Evolutionary conservation across 2,888 invertebrate species (phyloP), one percentile per base, ranked within the genome.

Genomic region (Drosophila flavopinicola): DNA sequence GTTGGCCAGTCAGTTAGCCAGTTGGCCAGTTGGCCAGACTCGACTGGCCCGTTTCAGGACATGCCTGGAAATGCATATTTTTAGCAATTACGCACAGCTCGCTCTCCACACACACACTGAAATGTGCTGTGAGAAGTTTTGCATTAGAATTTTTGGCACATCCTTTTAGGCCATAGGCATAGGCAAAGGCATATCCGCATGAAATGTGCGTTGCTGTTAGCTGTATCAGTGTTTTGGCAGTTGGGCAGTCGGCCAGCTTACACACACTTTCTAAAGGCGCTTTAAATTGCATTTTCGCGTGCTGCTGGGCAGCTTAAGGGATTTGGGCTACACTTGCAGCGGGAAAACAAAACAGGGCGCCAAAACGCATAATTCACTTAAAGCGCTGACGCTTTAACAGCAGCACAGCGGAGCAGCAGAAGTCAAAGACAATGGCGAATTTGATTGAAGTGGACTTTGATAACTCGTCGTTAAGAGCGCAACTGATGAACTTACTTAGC

Each of bases 31-130:
- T 42, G 20, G 51, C 1, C 20, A 30, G 11, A 17, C 11, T 29
- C 17, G 7, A 10, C 10, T 5, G 4, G 20, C 7, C n/a, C 6
- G 6, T 10, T 11, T 25, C 27, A 9, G 33, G 33, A 6, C 1
- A 13, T 24, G 23, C 20, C 33, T 33, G 33, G 35, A 20, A 57
- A 30, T 71, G 69, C 63, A 70, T 69, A 64, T 68, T 54, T 48
- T 33, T 17, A 30, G 54, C 74, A 51, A 45, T 53, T 49, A 54
- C 54, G 15, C 37, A 45, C 42, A 23, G 29, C 23, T 30, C 32
- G 17, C 20, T 27, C 51, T 27, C 37, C 32, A 0, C 33, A 27
- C 23, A 23, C n/a, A 30, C 38, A 15, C 29, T 37, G 3, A 33
- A 9, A 23, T 27, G 29, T 10, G 7, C 30, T 44, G 41, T 42